Evolutionary conservation across 1,140 invertebrate species (phyloP), one percentile per base, ranked within the genome.

Genomic region (Dendrolimus punctatus): DNA sequence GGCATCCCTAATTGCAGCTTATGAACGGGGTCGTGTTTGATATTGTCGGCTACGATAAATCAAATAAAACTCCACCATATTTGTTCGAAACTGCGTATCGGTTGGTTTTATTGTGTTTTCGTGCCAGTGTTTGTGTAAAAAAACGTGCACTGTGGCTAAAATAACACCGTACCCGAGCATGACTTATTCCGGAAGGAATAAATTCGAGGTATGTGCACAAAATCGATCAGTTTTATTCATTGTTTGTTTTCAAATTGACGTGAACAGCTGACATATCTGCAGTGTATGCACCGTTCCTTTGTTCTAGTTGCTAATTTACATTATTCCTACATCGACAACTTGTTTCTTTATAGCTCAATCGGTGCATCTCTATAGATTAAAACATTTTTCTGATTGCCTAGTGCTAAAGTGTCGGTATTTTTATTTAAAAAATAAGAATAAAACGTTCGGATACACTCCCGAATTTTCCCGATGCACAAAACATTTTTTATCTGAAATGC

Each of bases 101-200:
- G 42, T 45, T 38, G 10, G 5, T 40, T 23, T 37, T n/a, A 51
- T 56, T 56, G 53, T 61, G 53, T 47, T 38, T 40, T 45, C 66
- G 60, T 51, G 51, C 59, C 46, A 51, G 73, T 65, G 67, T 55
- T 55, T 57, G 51, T 51, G 49, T 55, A 43, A 66, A 73, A n/a
- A 80, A 58, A 69, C 52, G 59, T 51, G 64, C 78, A 84, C 58
- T 74, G 80, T 85, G 80, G 81, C 84, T 68, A 83, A 85, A 60
- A 73, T 83, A 62, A 82, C 78, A 55, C 81, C 80, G 47, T 79
- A 77, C 64, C 80, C 81, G 53, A 80, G 57, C 63, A 90, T 89
- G 89, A 84, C 76, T 71, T 87, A 88, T 84, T 88, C 87, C 73
- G 85, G 81, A 66, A 87, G 89, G 81, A 89, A 88, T 80, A 89